phyloP scores from a whole-genome alignment of 2,113 vertebrate genomes.

The Chloropsis hardwickii region DNA sequence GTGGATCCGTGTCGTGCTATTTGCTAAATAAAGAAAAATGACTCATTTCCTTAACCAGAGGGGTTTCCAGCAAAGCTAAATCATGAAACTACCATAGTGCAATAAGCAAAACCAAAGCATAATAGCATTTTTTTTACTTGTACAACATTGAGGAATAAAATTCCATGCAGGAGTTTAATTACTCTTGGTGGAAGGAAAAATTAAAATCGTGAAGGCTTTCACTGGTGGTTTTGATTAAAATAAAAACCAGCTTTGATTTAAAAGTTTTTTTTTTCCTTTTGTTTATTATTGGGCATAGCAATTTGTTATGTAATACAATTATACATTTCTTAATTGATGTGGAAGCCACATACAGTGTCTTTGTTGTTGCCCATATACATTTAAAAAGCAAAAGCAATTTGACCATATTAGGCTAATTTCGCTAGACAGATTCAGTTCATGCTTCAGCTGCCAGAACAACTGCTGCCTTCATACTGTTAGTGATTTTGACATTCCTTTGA shows the following conservation, averaged over 20 bases:
- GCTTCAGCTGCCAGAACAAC: constrained; percentile 69
- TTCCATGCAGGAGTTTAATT: not conserved
- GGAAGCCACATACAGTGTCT: not conserved
- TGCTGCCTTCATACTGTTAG: constrained; percentile 58
- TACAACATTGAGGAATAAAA: not conserved
- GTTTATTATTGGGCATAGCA: not conserved
- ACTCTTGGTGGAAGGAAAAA: not conserved
- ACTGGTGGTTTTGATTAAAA: not conserved
- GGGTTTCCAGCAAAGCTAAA: not conserved
- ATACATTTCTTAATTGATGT: not conserved
- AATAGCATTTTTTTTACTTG: not conserved
- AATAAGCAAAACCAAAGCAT: not conserved
- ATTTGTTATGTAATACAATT: not conserved
- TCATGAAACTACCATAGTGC: not conserved
- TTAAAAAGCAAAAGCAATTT: constrained; percentile 68
- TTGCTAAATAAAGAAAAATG: not conserved
- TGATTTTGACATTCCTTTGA: constrained; percentile 73
- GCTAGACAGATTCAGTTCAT: constrained; percentile 74
- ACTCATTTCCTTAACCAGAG: not conserved
- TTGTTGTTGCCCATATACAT: not conserved
- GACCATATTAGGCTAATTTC: constrained; percentile 72
- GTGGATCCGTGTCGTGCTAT: not conserved
- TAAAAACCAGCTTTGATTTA: not conserved
- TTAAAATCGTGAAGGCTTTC: not conserved
- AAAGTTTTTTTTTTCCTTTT: not conserved